Evolutionary conservation across 1,140 invertebrate species (phyloP), one percentile per base, ranked within the genome.

Genomic region (Melipona quadrifasciata): DNA sequence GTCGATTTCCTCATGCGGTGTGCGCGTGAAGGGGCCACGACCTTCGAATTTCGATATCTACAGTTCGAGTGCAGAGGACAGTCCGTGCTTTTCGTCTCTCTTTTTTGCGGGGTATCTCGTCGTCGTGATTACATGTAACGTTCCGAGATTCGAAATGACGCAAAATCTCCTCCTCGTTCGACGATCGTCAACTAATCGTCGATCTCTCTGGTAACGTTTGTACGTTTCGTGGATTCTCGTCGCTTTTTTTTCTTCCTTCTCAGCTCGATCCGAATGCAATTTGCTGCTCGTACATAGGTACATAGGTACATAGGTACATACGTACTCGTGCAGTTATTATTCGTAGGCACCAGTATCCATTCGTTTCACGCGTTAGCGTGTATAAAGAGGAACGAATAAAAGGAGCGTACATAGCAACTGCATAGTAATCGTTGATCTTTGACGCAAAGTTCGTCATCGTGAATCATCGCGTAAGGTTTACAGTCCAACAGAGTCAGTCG

Each of bases 11-110:
- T 81, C 88, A 89, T 73, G 88, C 88, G 57, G 31, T 58, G 79
- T 47, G 72, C 79, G 79, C 87, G 79, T 87, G 87, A 85, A 89
- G 27, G 47, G 80, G 79, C 73, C 82, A 73, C 71, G 87, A 89
- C 87, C 87, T 87, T 80, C 80, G 72, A 86, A 89, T 89, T 89
- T 87, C 47, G 85, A 85, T 89, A 87, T 87, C 73, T 16, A 73
- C 82, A 85, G 89, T 89, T 90, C 87, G 88, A 79, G 77, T 87
- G 77, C 84, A 86, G 84, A 86, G 81, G 73, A 76, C 57, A 64
- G 75, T 89, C 55, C 11, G 58, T 47, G 64, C 27, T 75, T 85
- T 85, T 79, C 64, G 78, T 76, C 31, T 61, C 16, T 84, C 73
- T 61, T 80, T 47, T 88, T 88, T 85, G 72, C 47, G 1, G 17